Conservation (phyloP, 2,797 vertebrate genomes). For the Pseudochromis fuscus region DNA sequence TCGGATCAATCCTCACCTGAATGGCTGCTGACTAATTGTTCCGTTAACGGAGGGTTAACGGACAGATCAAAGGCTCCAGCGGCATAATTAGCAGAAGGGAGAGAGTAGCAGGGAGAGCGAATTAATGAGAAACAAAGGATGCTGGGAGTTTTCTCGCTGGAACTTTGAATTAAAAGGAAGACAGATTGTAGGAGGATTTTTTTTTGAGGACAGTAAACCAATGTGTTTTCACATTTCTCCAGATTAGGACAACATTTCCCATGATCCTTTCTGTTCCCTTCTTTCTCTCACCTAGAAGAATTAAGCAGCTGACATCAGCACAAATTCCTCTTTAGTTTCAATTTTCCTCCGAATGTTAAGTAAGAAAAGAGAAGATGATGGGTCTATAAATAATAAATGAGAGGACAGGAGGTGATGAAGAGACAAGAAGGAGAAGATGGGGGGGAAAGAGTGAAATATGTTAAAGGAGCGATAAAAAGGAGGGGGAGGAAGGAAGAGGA, state of each 20-base stretch:
- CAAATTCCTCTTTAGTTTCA: conserved; percentile 14
- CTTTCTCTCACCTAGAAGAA: neutral
- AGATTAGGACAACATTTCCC: conserved; percentile 24
- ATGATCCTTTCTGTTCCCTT: conserved; percentile 16
- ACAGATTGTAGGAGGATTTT: conserved; percentile 7
- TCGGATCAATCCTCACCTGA: conserved; percentile 83
- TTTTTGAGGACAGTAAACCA: conserved; percentile 3
- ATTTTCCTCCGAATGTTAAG: neutral
- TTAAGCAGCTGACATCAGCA: conserved; percentile 7
- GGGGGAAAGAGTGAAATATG: neutral
- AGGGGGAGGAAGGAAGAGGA: neutral
- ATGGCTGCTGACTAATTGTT: conserved; percentile 82
- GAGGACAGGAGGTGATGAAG: neutral
- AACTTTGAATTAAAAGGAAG: conserved; percentile 39
- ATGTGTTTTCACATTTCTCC: neutral
- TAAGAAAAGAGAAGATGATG: neutral
- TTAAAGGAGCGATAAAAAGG: too few relatives aligned
- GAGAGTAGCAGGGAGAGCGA: conserved; percentile 41
- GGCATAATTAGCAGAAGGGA: conserved; percentile 69
- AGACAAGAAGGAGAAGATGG: neutral
- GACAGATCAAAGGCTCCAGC: conserved; percentile 79
- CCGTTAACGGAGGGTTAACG: conserved; percentile 75
- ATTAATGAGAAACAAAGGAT: conserved; percentile 72
- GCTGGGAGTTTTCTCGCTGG: conserved; percentile 61
- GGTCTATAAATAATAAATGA: conserved; percentile 9